These are phyloP conservation scores for Clusia tigrina DNA, from an alignment of 2,888 invertebrate species.

Conservation along the genomic window DNA sequence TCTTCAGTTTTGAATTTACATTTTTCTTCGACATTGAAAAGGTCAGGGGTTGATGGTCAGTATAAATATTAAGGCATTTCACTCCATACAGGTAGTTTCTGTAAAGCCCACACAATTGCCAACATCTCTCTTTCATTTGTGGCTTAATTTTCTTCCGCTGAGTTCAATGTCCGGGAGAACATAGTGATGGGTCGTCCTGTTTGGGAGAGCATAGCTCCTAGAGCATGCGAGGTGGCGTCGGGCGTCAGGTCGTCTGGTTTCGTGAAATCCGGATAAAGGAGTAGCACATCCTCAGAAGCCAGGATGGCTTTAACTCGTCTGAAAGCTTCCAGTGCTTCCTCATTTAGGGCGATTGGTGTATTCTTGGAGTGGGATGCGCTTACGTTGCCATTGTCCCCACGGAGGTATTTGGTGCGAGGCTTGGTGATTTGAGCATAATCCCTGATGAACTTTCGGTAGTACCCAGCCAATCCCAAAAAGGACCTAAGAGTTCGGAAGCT, in stretches of 20 bases:
- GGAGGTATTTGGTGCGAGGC: conserved; percentile 11
- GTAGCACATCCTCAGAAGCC: background rate
- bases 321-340: conserved; percentile 6
- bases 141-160: no score
- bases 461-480: conserved; percentile 17
- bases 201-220: background rate
- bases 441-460: conserved; percentile 9
- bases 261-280: background rate
- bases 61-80: conserved; percentile 33
- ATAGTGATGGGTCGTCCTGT: conserved; percentile 34
- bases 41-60: conserved; percentile 28
- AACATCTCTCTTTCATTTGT: conserved; percentile 54
- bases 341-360: background rate
- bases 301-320: no score
- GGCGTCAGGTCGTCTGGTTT: background rate
- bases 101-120: conserved; percentile 49
- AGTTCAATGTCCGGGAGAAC: no score
- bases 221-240: background rate
- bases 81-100: no score
- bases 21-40: conserved; percentile 22
- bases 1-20: conserved; percentile 28
- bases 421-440: conserved; percentile 7
- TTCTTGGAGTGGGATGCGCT: background rate
- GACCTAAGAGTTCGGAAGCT: conserved; percentile 22
- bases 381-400: conserved; percentile 15